These are phyloP conservation scores for Marasmarcha lunaedactyla DNA, from an alignment of 2,888 invertebrate genomes.

Conservation along the genomic window DNA sequence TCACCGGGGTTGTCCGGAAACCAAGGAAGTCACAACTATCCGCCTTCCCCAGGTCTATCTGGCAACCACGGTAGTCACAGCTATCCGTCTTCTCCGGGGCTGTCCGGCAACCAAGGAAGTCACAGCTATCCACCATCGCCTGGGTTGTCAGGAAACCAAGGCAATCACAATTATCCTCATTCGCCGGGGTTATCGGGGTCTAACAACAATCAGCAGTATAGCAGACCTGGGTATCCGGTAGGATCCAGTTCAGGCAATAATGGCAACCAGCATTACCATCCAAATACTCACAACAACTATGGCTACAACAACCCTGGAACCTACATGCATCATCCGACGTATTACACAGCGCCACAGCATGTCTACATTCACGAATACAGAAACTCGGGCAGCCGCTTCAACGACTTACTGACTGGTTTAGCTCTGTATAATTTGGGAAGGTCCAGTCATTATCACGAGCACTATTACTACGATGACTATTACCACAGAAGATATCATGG, in stretches of 20 bases:
- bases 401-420: constrained; percentile 47
- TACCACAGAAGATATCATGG: constrained; percentile 36
- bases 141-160: constrained; percentile 17
- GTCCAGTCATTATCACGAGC: constrained; percentile 37
- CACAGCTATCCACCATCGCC: constrained; percentile 16
- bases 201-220: not conserved
- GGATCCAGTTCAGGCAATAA: not conserved
- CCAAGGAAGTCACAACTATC: constrained; percentile 8
- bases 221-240: not conserved
- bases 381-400: constrained; percentile 44
- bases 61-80: constrained; percentile 9
- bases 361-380: constrained; percentile 48
- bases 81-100: constrained; percentile 4
- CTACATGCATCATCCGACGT: constrained; percentile 18
- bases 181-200: not conserved
- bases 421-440: constrained; percentile 53
- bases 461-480: constrained; percentile 54
- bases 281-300: not conserved
- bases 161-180: not conserved
- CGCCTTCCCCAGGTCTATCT: constrained; percentile 9
- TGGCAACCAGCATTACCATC: not conserved
- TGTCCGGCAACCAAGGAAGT: constrained; percentile 8
- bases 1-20: constrained; percentile 18
- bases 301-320: not conserved
- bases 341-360: constrained; percentile 43